Base-by-base conservation (phyloP, 2,888 invertebrate species). In the Hermaeophaga mercurialis region DNA sequence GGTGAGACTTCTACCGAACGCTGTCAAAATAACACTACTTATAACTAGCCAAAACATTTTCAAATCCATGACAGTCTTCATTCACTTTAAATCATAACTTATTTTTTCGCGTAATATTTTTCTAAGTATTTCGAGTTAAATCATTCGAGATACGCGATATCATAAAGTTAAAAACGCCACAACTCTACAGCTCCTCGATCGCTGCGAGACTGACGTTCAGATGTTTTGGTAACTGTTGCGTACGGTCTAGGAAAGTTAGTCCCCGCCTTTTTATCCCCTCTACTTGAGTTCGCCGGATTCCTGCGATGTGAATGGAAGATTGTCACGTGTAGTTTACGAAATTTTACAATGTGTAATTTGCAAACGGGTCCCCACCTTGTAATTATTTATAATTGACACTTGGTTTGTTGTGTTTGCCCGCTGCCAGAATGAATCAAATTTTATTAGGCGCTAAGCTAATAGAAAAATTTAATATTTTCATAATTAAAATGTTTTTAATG, bases 261-360 rank as follows among this genome's bases (percentile, higher is more conserved):
- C 76, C 71, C 74, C 75, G 71, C 76, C 75, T 70, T 58, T 54
- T 53, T 19, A 64, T 73, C 73, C 72, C 72, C 67, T 71, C 64
- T 65, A 58, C 38, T 38, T 73, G 71, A 66, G 58, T 70, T 65
- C 72, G 70, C 70, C 67, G 68, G 70, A 58, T 63, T 65, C 67
- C 70, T 65, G 66, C 67, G 68, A 66, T 62, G 65, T 73, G 72
- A 74, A 72, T 73, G 73, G 73, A 71, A 67, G 69, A 66, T 43
- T 69, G 71, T 72, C 73, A 73, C 73, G 73, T 73, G 73, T 63
- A 63, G 58, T 68, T 66, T 65, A 66, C 64, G 62, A 69, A 70
- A 70, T 67, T 71, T 66, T 68, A 71, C 73, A 73, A 72, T 69
- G 71, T 73, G 71, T 69, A 67, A 70, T 70, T 66, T 69, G 66